Percentiles rank a stretch among this genome's conserved stretches.
Conservation (phyloP, 2,888 invertebrate genomes). For the Macropis europaea region DNA sequence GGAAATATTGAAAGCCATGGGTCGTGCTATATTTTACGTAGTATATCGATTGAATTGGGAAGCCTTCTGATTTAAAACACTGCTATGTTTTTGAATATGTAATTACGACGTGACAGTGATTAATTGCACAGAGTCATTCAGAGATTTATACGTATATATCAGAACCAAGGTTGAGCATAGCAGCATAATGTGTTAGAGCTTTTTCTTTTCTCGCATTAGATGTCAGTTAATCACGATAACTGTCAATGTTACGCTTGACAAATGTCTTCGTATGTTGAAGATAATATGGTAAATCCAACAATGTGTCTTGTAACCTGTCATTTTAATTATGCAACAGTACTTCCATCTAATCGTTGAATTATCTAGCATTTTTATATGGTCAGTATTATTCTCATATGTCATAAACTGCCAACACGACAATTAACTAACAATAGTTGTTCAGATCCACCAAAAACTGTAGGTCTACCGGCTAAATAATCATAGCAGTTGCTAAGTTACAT, state of each 20-base stretch:
- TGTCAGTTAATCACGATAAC: conserved; percentile 13
- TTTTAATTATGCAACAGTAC: conserved; percentile 37
- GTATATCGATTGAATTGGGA: conserved; percentile 47
- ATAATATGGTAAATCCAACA: conserved; percentile 34
- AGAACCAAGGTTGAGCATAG: conserved; percentile 23
- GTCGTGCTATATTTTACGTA: too few species aligned
- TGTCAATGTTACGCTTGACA: conserved; percentile 52
- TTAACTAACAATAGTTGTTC: too few species aligned
- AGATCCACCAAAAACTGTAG: too few species aligned
- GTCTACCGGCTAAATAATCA: too few species aligned
- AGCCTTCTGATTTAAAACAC: conserved; percentile 39
- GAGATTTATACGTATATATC: neutral
- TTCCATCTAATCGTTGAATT: conserved; percentile 28
- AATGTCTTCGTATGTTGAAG: conserved; percentile 33
- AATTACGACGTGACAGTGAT: conserved; percentile 57
- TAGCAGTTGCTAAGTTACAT: too few species aligned
- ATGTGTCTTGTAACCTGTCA: conserved; percentile 7
- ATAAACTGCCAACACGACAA: neutral
- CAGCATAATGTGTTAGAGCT: conserved; percentile 1
- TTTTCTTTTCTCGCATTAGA: conserved; percentile 11
- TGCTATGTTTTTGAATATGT: conserved; percentile 37
- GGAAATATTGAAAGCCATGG: too few species aligned
- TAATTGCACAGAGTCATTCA: conserved; percentile 38
- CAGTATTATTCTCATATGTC: conserved; percentile 8
- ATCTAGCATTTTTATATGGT: neutral